Evolutionary conservation across 2,888 invertebrate species (phyloP), one percentile per base, ranked within the genome.

Genomic region (Emmelina monodactyla): DNA sequence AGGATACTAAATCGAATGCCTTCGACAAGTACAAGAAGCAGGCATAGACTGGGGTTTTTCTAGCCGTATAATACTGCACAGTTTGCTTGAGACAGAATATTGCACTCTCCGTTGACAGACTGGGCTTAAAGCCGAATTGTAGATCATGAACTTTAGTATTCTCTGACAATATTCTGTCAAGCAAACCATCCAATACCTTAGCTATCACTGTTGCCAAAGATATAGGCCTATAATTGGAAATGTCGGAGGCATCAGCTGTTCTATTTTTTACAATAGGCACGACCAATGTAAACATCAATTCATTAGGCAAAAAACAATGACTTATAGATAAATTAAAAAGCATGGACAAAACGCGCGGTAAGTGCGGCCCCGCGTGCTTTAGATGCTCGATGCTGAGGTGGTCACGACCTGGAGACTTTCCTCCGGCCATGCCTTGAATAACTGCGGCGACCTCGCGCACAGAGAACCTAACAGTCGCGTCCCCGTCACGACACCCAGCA

Each of bases 361-460:
- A 10, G 31, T 44, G 41, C 1, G 22, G 14, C 1, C 44, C 44
- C 1, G 44, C 44, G 13, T 34, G 14, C 15, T 22, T 22, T n/a
- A 43, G 32, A 22, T 44, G 44, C 16, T 44, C 41, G 16, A 44
- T 39, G 22, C 42, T 44, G 32, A 42, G 39, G 4, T 35, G 31
- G 13, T 42, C 39, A 14, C 36, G 39, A n/a, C n/a, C n/a, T n/a
- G n/a, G n/a, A n/a, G n/a, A n/a, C n/a, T n/a, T n/a, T n/a, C n/a
- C n/a, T n/a, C n/a, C n/a, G n/a, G n/a, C n/a, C n/a, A n/a, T n/a
- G n/a, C n/a, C n/a, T n/a, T n/a, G n/a, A n/a, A n/a, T n/a, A n/a
- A n/a, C n/a, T n/a, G n/a, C n/a, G n/a, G n/a, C n/a, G n/a, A n/a
- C n/a, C n/a, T n/a, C n/a, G n/a, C n/a, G n/a, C n/a, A n/a, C n/a